Evolutionary conservation across 2,888 invertebrate genomes (phyloP).

Genomic region (Sinodicranocentrus sp.): DNA sequence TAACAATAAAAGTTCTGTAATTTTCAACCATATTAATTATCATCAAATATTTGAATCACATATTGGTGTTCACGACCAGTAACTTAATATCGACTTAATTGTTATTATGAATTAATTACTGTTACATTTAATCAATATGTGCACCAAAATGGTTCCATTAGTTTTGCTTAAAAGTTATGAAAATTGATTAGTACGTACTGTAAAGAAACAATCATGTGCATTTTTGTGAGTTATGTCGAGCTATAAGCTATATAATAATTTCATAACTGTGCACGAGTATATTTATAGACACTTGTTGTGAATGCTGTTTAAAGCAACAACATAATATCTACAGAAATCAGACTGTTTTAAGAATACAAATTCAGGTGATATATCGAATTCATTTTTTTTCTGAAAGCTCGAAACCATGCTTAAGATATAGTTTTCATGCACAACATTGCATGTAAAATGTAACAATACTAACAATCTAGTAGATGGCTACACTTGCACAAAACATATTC

Average conservation of each 20-base stretch:
- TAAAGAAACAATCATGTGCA: no score
- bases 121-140: constrained; percentile 13
- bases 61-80: constrained; percentile 61
- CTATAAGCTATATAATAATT: neutral
- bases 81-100: constrained; percentile 10
- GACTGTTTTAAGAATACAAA: constrained; percentile 48
- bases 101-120: neutral
- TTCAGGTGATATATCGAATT: constrained; percentile 52
- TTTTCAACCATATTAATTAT: constrained; percentile 33
- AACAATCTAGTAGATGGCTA: no score
- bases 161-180: no score
- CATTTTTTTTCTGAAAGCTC: constrained; percentile 54
- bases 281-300: constrained; percentile 5
- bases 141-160: constrained; percentile 31
- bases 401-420: constrained; percentile 35
- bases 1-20: constrained; percentile 39
- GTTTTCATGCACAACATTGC: constrained; percentile 5
- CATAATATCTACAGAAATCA: constrained; percentile 35
- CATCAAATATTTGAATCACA: constrained; percentile 50
- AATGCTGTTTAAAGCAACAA: neutral
- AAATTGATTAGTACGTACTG: no score
- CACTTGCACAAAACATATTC: no score
- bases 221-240: no score
- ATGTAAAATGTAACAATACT: neutral
- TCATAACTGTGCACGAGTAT: neutral